Percentiles rank a stretch among this genome's conserved stretches.
Evolutionary conservation across 1,140 invertebrate genomes (phyloP).

Genomic region (Potamilus streckersoni): DNA sequence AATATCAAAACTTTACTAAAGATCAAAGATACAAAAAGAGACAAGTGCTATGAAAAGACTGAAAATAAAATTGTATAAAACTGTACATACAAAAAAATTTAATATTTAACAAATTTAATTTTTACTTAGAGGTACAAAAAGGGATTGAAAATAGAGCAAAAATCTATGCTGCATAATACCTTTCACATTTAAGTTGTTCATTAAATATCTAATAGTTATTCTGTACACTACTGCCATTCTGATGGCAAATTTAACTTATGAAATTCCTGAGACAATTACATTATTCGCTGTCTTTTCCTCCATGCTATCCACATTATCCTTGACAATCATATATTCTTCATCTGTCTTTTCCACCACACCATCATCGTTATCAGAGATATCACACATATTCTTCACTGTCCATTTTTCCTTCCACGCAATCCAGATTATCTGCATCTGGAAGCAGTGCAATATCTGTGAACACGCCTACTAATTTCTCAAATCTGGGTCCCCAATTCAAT

Average conservation of each 20-base stretch:
- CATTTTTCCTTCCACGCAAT: conserved; percentile 24
- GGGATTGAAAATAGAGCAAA: too few relatives aligned
- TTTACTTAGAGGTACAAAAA: too few relatives aligned
- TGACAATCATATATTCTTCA: background rate
- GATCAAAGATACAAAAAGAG: too few relatives aligned
- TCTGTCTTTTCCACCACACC: background rate
- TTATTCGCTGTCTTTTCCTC: background rate
- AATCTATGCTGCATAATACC: too few relatives aligned
- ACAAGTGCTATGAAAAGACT: too few relatives aligned
- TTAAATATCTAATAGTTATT: too few relatives aligned
- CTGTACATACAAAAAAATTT: too few relatives aligned
- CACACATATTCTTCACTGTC: conserved; percentile 48
- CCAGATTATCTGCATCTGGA: conserved; percentile 70
- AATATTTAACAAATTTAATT: too few relatives aligned
- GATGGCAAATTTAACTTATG: conserved; percentile 20
- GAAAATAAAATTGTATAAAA: too few relatives aligned
- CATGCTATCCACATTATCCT: background rate
- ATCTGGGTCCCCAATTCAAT: conserved; percentile 95
- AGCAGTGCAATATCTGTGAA: conserved; percentile 96
- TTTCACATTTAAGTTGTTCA: too few relatives aligned
- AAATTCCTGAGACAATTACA: conserved; percentile 30
- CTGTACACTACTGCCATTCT: too few relatives aligned
- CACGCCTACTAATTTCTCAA: conserved; percentile 93
- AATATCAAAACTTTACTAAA: too few relatives aligned
- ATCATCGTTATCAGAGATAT: conserved; percentile 5